Percentiles rank a stretch among this genome's conserved stretches.
Conservation (phyloP, 1,140 invertebrate genomes). For the Solen grandis region DNA sequence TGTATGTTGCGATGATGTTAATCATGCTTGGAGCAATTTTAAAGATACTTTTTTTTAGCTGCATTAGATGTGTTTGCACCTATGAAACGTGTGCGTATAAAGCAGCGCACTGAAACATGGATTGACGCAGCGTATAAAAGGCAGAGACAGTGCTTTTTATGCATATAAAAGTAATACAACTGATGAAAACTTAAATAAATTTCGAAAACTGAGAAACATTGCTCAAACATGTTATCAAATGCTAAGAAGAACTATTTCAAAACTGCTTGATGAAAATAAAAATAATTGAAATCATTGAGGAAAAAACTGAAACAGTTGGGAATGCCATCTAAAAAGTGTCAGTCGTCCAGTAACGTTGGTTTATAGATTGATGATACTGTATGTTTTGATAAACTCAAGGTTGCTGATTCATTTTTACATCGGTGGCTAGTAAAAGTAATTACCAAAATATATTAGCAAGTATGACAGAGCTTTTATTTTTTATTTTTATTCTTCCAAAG, state of each 20-base stretch:
- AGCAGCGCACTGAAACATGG: constrained; percentile 4
- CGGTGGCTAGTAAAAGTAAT: constrained; percentile 10
- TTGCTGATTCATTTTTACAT: constrained; percentile 23
- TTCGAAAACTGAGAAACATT: constrained; percentile 13
- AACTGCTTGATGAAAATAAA: neutral
- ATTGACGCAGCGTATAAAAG: neutral
- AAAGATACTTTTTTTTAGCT: neutral
- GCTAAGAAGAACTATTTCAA: neutral
- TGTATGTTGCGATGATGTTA: neutral
- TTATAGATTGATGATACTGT: neutral
- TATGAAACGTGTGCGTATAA: neutral
- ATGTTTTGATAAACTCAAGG: constrained; percentile 16
- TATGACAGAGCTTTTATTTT: neutral
- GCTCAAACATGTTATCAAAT: neutral
- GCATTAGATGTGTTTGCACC: neutral
- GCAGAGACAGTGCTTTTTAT: constrained; percentile 6
- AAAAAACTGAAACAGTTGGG: too few relatives aligned
- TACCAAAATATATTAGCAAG: neutral
- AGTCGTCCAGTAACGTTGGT: neutral
- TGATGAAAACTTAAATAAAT: constrained; percentile 1
- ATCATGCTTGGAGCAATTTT: neutral
- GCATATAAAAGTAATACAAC: constrained; percentile 4
- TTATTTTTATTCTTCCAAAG: neutral
- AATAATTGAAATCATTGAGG: neutral
- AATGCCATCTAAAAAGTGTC: neutral